Base-by-base conservation (phyloP, 2,888 invertebrate species). In the Spilosoma lubricipeda region DNA sequence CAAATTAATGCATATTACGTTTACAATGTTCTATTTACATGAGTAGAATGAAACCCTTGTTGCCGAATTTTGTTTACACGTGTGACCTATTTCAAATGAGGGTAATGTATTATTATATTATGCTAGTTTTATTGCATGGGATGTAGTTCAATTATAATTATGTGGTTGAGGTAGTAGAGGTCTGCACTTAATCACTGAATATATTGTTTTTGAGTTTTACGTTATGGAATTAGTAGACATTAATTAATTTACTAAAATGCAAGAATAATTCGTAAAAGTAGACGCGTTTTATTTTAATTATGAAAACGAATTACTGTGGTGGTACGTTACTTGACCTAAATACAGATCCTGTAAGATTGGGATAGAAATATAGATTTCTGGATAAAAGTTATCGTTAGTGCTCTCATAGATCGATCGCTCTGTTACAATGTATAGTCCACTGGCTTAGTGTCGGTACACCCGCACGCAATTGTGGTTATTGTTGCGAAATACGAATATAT, bases 61-160 rank as follows among this genome's bases (percentile, higher is more conserved):
- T 65, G 27, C 27, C 20, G 23, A 71, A 66, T 45, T 70, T 48
- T n/a, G 71, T 71, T 63, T 66, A 56, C 66, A 23, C 36, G 13
- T 33, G 23, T 71, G 71, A 71, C 66, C 71, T 71, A 71, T 66
- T 71, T 71, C 39, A 65, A 71, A 52, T 27, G n/a, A 33, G 52
- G 66, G 52, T 71, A 66, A 66, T 39, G 27, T 64, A 45, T 18
- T 13, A 48, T 30, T n/a, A 20, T 13, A 48, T 30, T n/a, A 20
- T 63, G 15, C 63, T 48, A 71, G 71, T 71, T 71, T 64, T 23
- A 8, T 30, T 64, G 18, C 27, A 30, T 64, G 18, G 30, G 39
- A 48, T 70, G 20, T 15, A 70, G 42, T 71, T 56, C 48, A 72
- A 75, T 59, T 33, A 30, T 66, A 73, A 71, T 73, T 64, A 70